Base-by-base conservation (phyloP, 1,140 invertebrate genomes). In the Lepidurus couesii region DNA sequence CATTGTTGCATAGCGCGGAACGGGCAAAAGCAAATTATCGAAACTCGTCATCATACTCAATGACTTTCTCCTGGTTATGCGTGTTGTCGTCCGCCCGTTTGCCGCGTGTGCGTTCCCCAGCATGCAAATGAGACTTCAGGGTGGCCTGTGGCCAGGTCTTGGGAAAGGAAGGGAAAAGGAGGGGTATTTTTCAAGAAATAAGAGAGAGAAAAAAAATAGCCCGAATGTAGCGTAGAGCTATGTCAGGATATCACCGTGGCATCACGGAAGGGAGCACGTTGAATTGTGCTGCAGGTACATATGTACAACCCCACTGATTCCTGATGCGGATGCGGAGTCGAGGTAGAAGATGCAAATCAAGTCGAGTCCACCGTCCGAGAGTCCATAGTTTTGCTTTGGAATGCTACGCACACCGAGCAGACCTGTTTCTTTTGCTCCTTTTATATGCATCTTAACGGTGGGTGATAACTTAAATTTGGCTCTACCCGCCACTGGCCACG, bases 331-430 rank as follows among this genome's bases (percentile, higher is more conserved):
- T 13, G 53, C 7, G 53, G 21, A 65, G 53, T 65, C 53, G 53
- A 65, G 53, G 53, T 65, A 65, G n/a, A 65, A 65, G 53, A 65
- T 65, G 53, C 53, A 65, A 65, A 65, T 65, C 53, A 65, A 65
- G 53, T 65, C 53, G 34, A 34, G 34, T 65, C 53, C 53, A 16
- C 16, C 0, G 53, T 13, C 53, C 21, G 4, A 21, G 13, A 65
- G 53, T n/a, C n/a, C 53, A 21, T 7, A 65, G 53, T 65, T 53
- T 21, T 21, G 16, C 53, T 21, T 65, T 65, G 16, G 53, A 21
- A 65, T n/a, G 53, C 16, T 13, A 13, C 21, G n/a, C 13, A 65
- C 53, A 65, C 53, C 53, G n/a, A 65, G 21, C 16, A 21, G 53
- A 65, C 53, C 53, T 65, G 53, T 65, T 65, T 21, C 13, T 16